Base-by-base conservation (phyloP, 2,113 vertebrate genomes). In the Oreochromis niloticus region DNA sequence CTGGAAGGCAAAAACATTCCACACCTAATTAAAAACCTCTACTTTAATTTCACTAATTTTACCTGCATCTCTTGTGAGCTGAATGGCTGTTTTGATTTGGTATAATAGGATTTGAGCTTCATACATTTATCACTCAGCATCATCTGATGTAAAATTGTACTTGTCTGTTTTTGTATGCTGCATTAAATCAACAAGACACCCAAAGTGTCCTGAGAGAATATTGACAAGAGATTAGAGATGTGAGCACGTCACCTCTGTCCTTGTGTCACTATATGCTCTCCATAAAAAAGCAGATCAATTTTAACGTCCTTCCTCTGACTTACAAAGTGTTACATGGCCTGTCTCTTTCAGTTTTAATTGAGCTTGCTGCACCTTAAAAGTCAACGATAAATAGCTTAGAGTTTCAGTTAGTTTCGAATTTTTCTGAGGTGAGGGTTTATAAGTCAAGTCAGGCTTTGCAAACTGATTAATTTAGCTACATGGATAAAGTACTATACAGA, bases 231-330 rank as follows among this genome's bases (percentile, higher is more conserved):
- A 88, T 89, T 87, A 83, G 84, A 59, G 59, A 16, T 50, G 79
- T 75, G 71, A 84, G 36, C 54, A 19, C 14, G 46, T 63, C 84
- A 68, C 68, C 61, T 71, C 79, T 75, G 84, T 88, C 87, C 85
- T 88, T 83, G 85, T 88, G 87, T 85, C 79, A 86, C 73, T 22
- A 19, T 50, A 19, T 36, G 56, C 34, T 50, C 36, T 34, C 12
- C 55, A 86, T 41, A 73, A 89, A 83, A 81, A 85, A 54, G 19
- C 75, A 55, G 84, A 93, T 91, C 85, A 84, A 88, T 91, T 61
- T 13, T 17, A 34, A 41, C 1, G 56, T 32, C 90, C 90, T 90
- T 83, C 43, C 13, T 71, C 75, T 87, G 88, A 91, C 85, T 88
- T 83, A 66, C 55, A 83, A 66, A 80, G 46, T 24, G 82, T 22